Evolutionary conservation across 1,140 invertebrate species (phyloP), one percentile per base, ranked within the genome.

Genomic region (Neuroterus valhalla): DNA sequence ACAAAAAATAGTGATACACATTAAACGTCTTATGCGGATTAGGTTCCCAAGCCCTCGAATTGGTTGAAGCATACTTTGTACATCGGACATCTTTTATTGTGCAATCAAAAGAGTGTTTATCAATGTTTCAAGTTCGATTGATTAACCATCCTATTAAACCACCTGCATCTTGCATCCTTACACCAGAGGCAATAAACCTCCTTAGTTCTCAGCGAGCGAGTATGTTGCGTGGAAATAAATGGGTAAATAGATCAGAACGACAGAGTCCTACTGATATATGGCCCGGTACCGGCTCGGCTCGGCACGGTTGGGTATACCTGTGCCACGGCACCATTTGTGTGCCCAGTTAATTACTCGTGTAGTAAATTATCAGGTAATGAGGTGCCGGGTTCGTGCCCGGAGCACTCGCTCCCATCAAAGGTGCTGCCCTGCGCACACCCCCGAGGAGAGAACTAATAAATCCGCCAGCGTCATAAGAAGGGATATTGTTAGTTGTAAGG

Each of bases 291-390:
- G 69, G 73, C 67, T 38, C 50, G 75, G 75, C 72, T 44, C 68
- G 75, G 74, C 81, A 73, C 74, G n/a, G n/a, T n/a, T 68, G 81
- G 81, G 78, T 82, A 82, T 81, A 79, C 73, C 23, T 69, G 81
- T 82, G 84, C 81, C 83, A 74, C 82, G 78, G 81, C 80, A 83
- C 77, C 83, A 85, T 86, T 87, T 88, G 88, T 89, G 86, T 89
- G 87, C 86, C 87, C 86, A 88, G 87, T 89, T 89, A 89, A 89
- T 89, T 89, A 89, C 87, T 85, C 87, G 83, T 81, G 87, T 87
- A 87, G 88, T 89, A 89, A 89, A 89, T 89, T 89, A 89, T 89
- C 86, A 74, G 82, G 83, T 89, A 89, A 89, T 89, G 88, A 89
- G 88, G 88, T 89, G 88, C 87, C 86, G 87, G 86, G 83, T 82